phyloP scores from a whole-genome alignment of 2,113 vertebrate species.

The Mungos mungo region DNA sequence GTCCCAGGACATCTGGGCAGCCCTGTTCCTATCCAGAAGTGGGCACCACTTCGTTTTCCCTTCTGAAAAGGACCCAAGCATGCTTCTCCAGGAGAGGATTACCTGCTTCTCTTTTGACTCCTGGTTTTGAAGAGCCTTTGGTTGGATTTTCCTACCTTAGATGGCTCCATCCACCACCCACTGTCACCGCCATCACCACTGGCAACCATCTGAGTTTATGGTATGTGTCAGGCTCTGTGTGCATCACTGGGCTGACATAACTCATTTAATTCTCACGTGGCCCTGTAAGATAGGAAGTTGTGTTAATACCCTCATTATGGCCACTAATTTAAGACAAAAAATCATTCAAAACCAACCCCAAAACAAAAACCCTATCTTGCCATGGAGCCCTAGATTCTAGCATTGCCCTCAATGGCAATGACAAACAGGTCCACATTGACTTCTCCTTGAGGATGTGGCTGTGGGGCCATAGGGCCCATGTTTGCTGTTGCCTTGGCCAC shows the following conservation, averaged over 20 bases:
- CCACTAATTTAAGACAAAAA: background rate
- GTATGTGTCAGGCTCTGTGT: background rate
- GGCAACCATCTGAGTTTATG: background rate
- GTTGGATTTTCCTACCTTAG: background rate
- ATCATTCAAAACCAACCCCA: background rate
- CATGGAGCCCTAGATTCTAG: background rate
- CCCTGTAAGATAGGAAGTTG: background rate
- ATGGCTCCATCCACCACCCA: background rate
- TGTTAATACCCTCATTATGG: background rate
- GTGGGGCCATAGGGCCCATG: background rate
- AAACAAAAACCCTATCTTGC: background rate
- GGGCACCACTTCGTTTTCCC: background rate
- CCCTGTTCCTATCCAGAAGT: background rate
- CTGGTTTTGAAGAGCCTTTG: background rate
- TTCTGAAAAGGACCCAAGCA: background rate
- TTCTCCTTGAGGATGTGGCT: background rate
- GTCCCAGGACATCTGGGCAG: background rate
- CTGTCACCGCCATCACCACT: background rate
- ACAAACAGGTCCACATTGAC: background rate
- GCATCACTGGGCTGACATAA: background rate
- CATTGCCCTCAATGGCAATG: background rate
- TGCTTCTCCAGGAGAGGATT: background rate
- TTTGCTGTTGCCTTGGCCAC: background rate
- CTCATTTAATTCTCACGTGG: background rate
- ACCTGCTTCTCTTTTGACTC: background rate